Evolutionary conservation across 2,113 vertebrate genomes (phyloP).

Genomic region (Trachemys scripta): DNA sequence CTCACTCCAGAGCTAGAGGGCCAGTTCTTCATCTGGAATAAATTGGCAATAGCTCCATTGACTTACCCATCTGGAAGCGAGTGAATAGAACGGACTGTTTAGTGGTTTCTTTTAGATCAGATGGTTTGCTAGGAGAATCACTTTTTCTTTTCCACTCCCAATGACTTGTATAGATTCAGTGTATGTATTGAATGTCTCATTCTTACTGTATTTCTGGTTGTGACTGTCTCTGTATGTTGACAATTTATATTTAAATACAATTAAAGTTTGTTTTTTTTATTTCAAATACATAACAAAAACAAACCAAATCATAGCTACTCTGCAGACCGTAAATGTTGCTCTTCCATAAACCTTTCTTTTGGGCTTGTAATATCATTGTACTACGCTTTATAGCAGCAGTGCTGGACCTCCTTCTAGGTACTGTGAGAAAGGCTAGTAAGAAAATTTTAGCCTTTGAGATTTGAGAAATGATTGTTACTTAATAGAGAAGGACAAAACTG

Average conservation of each 20-base stretch:
- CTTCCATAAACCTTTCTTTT: background rate
- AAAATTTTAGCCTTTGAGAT: background rate
- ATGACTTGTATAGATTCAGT: background rate
- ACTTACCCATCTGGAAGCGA: fast-evolving
- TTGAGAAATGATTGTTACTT: background rate
- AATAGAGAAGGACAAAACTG: background rate
- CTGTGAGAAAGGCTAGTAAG: background rate
- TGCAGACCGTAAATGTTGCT: background rate
- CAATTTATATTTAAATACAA: background rate
- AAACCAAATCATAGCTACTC: background rate
- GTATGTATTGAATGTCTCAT: background rate
- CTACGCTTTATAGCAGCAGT: background rate
- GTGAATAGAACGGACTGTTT: background rate
- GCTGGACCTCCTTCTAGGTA: background rate
- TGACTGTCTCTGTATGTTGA: background rate
- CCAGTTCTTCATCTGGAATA: background rate
- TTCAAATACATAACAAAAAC: background rate
- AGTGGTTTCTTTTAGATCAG: background rate
- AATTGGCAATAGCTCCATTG: background rate
- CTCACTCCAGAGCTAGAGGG: background rate
- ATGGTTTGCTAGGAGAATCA: background rate
- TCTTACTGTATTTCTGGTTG: background rate
- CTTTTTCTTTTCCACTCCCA: background rate
- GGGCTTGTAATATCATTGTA: background rate
- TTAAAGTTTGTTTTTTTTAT: background rate